Percentiles rank a stretch among this genome's conserved stretches.
phyloP scores from a whole-genome alignment of 2,888 invertebrate species.

The Callinectes sapidus region DNA sequence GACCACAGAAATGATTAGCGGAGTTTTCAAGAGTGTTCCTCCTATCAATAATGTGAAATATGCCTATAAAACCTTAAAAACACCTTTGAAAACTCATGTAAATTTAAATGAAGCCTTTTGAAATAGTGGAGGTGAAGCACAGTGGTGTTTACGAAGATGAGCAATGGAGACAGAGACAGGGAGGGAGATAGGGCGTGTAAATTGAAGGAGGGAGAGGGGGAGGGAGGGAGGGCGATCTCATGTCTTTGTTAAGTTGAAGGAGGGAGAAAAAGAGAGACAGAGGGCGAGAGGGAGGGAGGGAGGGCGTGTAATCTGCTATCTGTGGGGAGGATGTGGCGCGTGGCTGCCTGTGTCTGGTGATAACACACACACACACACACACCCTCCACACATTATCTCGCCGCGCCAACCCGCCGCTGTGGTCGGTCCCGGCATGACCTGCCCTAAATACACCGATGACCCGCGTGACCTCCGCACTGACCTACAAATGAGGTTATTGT shows the following conservation, averaged over 20 bases:
- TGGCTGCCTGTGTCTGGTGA: conserved; percentile 9
- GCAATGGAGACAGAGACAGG: too few relatives aligned
- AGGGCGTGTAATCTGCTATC: background rate
- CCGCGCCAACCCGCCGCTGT: background rate
- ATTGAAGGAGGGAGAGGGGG: background rate
- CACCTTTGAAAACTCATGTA: too few relatives aligned
- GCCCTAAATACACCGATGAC: too few relatives aligned
- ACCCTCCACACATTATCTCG: conserved; percentile 12
- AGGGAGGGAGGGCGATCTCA: background rate
- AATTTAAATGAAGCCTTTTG: too few relatives aligned
- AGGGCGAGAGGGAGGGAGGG: background rate
- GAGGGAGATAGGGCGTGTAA: too few relatives aligned
- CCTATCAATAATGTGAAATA: too few relatives aligned
- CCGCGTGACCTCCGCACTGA: background rate
- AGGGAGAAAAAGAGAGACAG: too few relatives aligned
- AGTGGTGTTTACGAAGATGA: too few relatives aligned
- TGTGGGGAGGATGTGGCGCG: conserved; percentile 36
- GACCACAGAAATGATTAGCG: too few relatives aligned
- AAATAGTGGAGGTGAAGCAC: too few relatives aligned
- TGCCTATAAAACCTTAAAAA: too few relatives aligned
- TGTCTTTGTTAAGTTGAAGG: background rate
- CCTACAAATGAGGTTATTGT: background rate
- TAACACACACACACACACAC: conserved; percentile 8
- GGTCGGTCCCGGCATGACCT: background rate
- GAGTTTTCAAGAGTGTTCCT: too few relatives aligned